A percentile compares a stretch with the other conserved stretches of the same genome.
phyloP scores from a whole-genome alignment of 1,140 invertebrate species.

The Bemisia tabaci region DNA sequence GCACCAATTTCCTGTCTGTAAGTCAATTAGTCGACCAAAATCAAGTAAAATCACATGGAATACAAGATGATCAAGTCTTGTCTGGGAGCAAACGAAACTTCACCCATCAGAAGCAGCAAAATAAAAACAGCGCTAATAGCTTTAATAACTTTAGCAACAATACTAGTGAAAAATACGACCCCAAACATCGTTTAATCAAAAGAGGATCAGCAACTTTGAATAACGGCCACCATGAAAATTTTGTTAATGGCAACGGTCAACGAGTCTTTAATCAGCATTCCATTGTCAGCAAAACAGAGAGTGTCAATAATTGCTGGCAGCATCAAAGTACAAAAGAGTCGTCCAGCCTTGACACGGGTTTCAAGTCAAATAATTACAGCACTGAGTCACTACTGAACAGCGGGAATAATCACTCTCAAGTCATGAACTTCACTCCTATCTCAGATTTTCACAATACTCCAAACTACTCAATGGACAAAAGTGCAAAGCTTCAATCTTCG shows the following conservation, averaged over 20 bases:
- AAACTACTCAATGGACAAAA: not conserved
- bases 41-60: conserved; percentile 36
- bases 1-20: conserved; percentile 42
- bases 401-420: not conserved
- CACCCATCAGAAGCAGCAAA: not conserved
- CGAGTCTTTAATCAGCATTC: not conserved
- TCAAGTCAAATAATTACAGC: not conserved
- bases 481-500: not conserved
- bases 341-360: not conserved
- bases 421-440: not conserved
- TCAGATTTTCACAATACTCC: not conserved
- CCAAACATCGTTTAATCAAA: not conserved
- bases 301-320: not conserved
- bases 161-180: not conserved
- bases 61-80: conserved; percentile 8
- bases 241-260: not conserved
- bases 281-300: not conserved
- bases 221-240: not conserved
- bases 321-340: not conserved
- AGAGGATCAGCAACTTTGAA: not conserved
- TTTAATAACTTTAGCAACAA: not conserved
- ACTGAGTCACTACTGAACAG: not conserved
- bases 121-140: not conserved
- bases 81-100: not conserved
- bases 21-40: conserved; percentile 44